Base-by-base conservation (phyloP, 2,797 vertebrate genomes). In the Myotis pilosus region DNA sequence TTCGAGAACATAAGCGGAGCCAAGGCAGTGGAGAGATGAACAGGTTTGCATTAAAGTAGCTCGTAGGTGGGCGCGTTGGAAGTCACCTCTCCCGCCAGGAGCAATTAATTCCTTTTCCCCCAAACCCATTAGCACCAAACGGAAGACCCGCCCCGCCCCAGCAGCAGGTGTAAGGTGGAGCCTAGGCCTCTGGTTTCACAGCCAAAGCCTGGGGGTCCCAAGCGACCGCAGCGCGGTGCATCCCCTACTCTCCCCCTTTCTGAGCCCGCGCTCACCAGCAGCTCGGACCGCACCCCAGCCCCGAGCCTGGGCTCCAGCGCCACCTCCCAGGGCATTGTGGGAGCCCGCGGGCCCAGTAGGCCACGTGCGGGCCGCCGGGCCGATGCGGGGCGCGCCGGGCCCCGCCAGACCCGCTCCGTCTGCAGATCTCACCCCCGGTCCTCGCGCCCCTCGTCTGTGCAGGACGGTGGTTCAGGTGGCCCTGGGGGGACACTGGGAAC, bases 391-490 rank as follows among this genome's bases (percentile, higher is more conserved):
- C 0, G 8, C 25, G 16, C 33, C 2, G 22, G 0, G 53, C 51
- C 89, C 33, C 87, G 89, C 64, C 57, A 71, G 89, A 49, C 17
- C 41, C 7, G 3, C 30, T 28, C 78, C 1, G 0, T 0, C n/a
- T 8, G 15, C 57, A 0, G 25, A 1, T 25, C 8, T 0, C 55
- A 3, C 28, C 22, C 10, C 15, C 4, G 0, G 8, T 6, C 3
- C 51, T 9, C 16, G 0, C 20, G 5, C 5, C 68, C 36, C 25
- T 38, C 11, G 0, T 3, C 0, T 0, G 6, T 0, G 15, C 74
- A 4, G 0, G 0, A 25, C 51, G n/a, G 6, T 1, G 23, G 7
- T 8, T 3, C 23, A 0, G 3, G 17, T 0, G 20, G 8, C 12
- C 3, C 2, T 2, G 0, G 5, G 6, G 1, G 2, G 7, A 5